Evolutionary conservation across 2,888 invertebrate genomes (phyloP).

Genomic region (Apeira syringaria): DNA sequence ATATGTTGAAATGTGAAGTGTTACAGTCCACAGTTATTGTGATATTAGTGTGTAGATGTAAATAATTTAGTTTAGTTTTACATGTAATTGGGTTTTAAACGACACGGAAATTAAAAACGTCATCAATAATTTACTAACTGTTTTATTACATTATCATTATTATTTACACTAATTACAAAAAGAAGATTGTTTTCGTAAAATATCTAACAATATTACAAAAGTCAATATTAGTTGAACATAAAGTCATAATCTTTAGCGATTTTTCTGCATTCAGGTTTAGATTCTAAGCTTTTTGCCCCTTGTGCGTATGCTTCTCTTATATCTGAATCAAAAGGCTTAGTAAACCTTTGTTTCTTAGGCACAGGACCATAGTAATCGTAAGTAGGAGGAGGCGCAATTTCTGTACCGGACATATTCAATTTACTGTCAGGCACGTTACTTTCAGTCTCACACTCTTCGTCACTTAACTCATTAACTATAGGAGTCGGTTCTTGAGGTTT

Average conservation of each 20-base stretch:
- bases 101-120: constrained; percentile 41
- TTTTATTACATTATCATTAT: neutral
- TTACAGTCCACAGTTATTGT: constrained; percentile 39
- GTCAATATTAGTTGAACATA: constrained; percentile 54
- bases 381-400: constrained; percentile 86
- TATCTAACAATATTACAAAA: too few species aligned
- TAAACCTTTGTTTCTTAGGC: constrained; percentile 51
- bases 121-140: constrained; percentile 17
- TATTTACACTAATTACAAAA: neutral
- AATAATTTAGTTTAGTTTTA: constrained; percentile 33
- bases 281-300: constrained; percentile 69
- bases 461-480: constrained; percentile 63
- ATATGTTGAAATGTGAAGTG: constrained; percentile 33
- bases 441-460: constrained; percentile 36
- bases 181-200: too few species aligned
- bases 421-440: constrained; percentile 35
- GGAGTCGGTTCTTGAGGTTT: constrained; percentile 52
- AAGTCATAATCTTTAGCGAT: constrained; percentile 70
- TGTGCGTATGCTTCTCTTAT: constrained; percentile 71
- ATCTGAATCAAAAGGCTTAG: constrained; percentile 68
- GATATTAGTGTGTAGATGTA: constrained; percentile 53
- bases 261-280: constrained; percentile 54
- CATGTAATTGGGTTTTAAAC: constrained; percentile 32
- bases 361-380: constrained; percentile 85
- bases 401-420: constrained; percentile 43